A percentile compares a stretch with the other conserved stretches of the same genome.
Conservation (phyloP, 1,140 invertebrate genomes). For the Xylocopa sonorina region DNA sequence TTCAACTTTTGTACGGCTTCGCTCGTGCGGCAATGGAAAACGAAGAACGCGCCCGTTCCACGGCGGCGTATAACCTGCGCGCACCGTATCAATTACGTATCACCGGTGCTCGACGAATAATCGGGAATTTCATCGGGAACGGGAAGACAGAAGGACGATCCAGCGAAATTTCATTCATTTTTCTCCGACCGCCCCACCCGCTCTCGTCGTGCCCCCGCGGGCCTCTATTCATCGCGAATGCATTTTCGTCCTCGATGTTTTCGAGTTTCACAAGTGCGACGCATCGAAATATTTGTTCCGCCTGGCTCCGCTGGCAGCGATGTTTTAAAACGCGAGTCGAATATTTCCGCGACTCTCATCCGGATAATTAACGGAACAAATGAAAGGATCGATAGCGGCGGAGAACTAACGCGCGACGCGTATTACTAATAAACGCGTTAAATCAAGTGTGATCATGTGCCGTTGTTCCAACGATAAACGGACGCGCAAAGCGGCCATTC, state of each 20-base stretch:
- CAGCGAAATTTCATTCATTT: background rate
- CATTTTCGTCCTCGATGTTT: background rate
- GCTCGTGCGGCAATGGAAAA: background rate
- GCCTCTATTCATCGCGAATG: background rate
- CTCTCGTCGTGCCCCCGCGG: too few relatives aligned
- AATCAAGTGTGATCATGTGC: constrained; percentile 8
- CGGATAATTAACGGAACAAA: constrained; percentile 18
- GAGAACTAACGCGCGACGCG: too few relatives aligned
- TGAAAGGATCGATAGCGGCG: background rate
- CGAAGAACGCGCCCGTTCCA: background rate
- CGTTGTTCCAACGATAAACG: constrained; percentile 14
- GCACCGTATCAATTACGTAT: background rate
- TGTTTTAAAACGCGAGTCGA: background rate
- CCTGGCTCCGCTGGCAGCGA: background rate
- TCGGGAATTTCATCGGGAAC: background rate
- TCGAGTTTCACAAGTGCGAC: background rate
- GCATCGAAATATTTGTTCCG: background rate
- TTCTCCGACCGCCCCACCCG: background rate
- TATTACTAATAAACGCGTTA: background rate
- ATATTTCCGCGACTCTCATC: background rate
- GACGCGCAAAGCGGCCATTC: constrained; percentile 24
- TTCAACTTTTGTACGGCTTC: constrained; percentile 27
- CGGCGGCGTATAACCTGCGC: background rate
- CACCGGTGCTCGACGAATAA: too few relatives aligned
- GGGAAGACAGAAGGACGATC: background rate